Evolutionary conservation across 1,140 invertebrate species (phyloP).

Genomic region (Bombus impatiens): DNA sequence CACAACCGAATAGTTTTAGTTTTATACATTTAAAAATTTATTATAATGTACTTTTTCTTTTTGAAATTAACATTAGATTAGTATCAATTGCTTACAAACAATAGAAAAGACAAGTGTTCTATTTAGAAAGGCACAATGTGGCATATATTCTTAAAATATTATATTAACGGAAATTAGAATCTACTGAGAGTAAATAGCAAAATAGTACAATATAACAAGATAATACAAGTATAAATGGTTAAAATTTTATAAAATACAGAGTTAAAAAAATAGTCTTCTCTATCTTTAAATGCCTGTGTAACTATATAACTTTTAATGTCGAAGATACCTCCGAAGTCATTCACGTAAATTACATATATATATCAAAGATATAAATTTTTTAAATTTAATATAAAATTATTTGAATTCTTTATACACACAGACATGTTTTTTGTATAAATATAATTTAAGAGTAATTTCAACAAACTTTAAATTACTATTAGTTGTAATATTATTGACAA

Average conservation of each 20-base stretch:
- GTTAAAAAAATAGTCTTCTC: slow-evolving; percentile 52
- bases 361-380: slow-evolving; percentile 21
- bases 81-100: slow-evolving; percentile 40
- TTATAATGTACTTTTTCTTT: slow-evolving; percentile 10
- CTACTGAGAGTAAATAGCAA: slow-evolving; percentile 41
- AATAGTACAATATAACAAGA: slow-evolving; percentile 50
- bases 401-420: slow-evolving; percentile 47
- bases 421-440: slow-evolving; percentile 26
- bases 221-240: slow-evolving; percentile 37
- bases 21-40: slow-evolving; percentile 42
- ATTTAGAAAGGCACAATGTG: slow-evolving; percentile 71
- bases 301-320: slow-evolving; percentile 29
- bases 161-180: slow-evolving; percentile 46
- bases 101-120: slow-evolving; percentile 41
- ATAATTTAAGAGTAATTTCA: slow-evolving; percentile 55
- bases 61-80: slow-evolving; percentile 24
- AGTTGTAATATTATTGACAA: slow-evolving; percentile 52
- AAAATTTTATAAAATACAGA: slow-evolving; percentile 22
- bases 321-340: slow-evolving; percentile 7
- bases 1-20: slow-evolving; percentile 7
- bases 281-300: slow-evolving; percentile 54
- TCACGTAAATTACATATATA: slow-evolving; percentile 39
- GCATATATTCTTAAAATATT: slow-evolving; percentile 63
- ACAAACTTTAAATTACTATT: slow-evolving; percentile 43
- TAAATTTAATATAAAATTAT: slow-evolving; percentile 48